Evolutionary conservation across 2,113 vertebrate genomes (phyloP).

Genomic region (Trichechus manatus): DNA sequence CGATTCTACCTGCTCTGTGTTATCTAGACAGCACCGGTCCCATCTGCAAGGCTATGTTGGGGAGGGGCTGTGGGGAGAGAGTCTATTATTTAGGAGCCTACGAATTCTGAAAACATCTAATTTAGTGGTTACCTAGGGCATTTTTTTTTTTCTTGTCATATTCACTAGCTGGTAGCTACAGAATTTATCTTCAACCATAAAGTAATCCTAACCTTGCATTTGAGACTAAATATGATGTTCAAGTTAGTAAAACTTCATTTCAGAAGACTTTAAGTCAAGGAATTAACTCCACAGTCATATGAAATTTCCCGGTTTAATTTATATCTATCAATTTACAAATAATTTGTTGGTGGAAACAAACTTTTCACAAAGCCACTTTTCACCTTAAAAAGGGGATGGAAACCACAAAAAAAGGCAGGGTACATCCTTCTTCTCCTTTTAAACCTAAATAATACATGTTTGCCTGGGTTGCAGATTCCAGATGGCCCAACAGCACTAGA

Average conservation of each 20-base stretch:
- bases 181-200: neutral
- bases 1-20: neutral
- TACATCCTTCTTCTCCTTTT: neutral
- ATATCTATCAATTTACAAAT: neutral
- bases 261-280: neutral
- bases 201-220: neutral
- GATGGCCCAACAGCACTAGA: neutral
- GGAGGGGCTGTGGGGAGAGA: neutral
- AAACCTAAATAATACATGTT: neutral
- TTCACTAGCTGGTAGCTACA: neutral
- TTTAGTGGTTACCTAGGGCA: neutral
- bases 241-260: neutral
- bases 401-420: neutral
- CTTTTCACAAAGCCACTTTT: neutral
- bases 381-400: neutral
- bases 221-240: neutral
- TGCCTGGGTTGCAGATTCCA: neutral
- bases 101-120: neutral
- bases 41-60: neutral
- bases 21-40: neutral
- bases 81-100: neutral
- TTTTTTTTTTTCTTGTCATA: conserved; percentile 51
- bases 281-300: neutral
- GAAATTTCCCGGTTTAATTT: neutral
- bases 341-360: neutral